Evolutionary conservation across 30 jellyfish, hydroid and myxozoan genomes (phyloP).

Genomic region (Haliclystus octoradiatus): DNA sequence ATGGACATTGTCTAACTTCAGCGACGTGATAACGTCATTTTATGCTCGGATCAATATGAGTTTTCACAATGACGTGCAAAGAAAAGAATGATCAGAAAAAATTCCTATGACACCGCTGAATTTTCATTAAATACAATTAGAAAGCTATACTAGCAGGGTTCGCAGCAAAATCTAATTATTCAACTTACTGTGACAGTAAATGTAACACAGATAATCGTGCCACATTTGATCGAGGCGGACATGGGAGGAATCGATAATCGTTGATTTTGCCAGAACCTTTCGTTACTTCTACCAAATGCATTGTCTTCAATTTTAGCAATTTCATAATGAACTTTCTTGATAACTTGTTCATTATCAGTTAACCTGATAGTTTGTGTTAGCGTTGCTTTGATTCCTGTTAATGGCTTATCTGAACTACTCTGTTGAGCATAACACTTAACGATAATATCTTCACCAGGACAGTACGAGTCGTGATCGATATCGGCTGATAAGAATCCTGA

Average conservation of each 20-base stretch:
- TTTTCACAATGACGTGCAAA: too few relatives aligned
- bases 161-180: too few relatives aligned
- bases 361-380: not conserved
- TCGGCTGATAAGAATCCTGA: not conserved
- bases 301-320: not conserved
- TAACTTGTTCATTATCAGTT: not conserved
- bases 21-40: too few relatives aligned
- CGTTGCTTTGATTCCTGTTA: not conserved
- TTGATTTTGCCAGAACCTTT: conserved; percentile 1
- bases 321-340: not conserved
- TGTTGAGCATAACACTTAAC: not conserved
- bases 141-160: too few relatives aligned
- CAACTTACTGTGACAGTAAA: not conserved
- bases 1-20: too few relatives aligned
- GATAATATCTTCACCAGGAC: conserved; percentile 1
- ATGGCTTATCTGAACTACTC: not conserved
- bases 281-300: not conserved
- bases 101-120: too few relatives aligned
- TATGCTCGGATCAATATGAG: too few relatives aligned
- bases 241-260: not conserved
- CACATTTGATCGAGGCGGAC: not conserved
- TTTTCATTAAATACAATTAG: too few relatives aligned
- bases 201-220: not conserved
- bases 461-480: not conserved
- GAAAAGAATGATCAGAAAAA: too few relatives aligned